A percentile compares a stretch with the other conserved stretches of the same genome.
Evolutionary conservation across 37 sponge, comb jelly and placozoan species (phyloP).

Genomic region (Spongia lamella): DNA sequence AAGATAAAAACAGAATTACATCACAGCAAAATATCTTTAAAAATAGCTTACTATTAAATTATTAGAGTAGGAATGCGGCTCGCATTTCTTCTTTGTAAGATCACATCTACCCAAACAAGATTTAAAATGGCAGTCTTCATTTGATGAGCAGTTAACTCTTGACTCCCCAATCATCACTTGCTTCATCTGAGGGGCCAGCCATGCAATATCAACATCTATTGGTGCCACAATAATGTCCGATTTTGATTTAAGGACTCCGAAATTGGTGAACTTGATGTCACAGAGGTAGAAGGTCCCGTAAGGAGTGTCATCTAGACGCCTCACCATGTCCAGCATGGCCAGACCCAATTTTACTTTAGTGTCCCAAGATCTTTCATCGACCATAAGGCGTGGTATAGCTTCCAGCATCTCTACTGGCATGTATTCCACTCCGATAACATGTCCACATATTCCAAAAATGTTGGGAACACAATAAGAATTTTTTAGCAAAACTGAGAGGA

Average conservation of each 20-base stretch:
- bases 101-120: too few species aligned
- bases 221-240: constrained; percentile 27
- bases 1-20: too few species aligned
- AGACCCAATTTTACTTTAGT: constrained; percentile 40
- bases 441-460: constrained; percentile 63
- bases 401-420: not conserved
- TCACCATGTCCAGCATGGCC: constrained; percentile 58
- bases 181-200: too few species aligned
- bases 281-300: constrained; percentile 65
- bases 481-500: constrained; percentile 33
- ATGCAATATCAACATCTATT: constrained; percentile 64
- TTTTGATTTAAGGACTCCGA: constrained; percentile 42
- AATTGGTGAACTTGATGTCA: constrained; percentile 67
- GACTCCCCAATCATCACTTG: too few species aligned
- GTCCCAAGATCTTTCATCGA: constrained; percentile 39
- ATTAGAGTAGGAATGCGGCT: too few species aligned
- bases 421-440: constrained; percentile 52
- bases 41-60: too few species aligned
- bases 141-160: too few species aligned
- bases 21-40: too few species aligned
- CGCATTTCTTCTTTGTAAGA: too few species aligned
- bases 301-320: constrained; percentile 39
- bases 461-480: constrained; percentile 29
- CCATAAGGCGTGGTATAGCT: too few species aligned
- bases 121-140: too few species aligned